Conservation (phyloP, 2,797 vertebrate genomes). For the Pitangus sulphuratus region DNA sequence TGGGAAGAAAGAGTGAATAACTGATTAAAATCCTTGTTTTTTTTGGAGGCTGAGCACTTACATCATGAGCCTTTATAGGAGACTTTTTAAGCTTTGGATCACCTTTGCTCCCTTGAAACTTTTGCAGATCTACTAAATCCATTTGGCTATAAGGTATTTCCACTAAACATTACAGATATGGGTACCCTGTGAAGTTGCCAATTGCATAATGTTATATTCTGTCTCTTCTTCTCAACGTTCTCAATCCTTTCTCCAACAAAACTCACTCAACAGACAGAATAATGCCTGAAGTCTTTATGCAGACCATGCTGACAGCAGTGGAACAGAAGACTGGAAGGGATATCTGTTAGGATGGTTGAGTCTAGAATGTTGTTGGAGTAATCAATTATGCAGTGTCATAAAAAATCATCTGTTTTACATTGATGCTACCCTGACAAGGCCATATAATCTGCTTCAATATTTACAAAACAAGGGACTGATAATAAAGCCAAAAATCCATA, state of each 20-base stretch:
- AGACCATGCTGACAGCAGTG: not conserved
- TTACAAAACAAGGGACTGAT: not conserved
- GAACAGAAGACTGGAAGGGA: not conserved
- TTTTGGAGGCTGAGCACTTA: not conserved
- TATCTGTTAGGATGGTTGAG: not conserved
- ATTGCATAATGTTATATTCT: not conserved
- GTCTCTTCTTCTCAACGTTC: not conserved
- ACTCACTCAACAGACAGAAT: rapidly evolving
- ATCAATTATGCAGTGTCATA: not conserved
- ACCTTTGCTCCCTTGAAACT: not conserved
- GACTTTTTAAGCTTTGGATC: not conserved
- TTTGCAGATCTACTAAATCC: not conserved
- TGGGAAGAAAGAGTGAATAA: not conserved
- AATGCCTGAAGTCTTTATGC: not conserved
- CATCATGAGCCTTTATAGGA: not conserved
- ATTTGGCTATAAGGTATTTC: not conserved
- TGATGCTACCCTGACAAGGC: not conserved
- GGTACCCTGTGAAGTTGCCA: not conserved
- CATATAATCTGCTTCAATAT: not conserved
- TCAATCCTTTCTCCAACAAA: not conserved
- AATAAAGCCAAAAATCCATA: not conserved
- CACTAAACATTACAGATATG: not conserved
- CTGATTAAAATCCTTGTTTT: not conserved
- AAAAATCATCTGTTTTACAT: not conserved
- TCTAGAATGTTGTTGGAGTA: not conserved